phyloP scores from a whole-genome alignment of 2,113 vertebrate genomes.

The Sinocyclocheilus rhinocerous region DNA sequence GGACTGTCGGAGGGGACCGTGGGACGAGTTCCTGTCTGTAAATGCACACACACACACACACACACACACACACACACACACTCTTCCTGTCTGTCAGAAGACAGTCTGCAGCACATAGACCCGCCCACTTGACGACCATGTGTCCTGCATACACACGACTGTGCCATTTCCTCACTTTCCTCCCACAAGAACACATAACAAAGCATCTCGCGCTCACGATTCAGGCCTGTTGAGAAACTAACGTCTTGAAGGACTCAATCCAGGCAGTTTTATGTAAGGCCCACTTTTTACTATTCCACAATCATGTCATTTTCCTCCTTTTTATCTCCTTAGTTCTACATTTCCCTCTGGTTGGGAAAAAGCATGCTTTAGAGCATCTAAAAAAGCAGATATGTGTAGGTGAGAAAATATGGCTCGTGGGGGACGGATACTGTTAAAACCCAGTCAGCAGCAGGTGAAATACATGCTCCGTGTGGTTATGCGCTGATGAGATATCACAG shows the following conservation, averaged over 20 bases:
- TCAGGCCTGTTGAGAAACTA: neutral
- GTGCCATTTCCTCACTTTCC: neutral
- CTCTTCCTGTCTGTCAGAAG: constrained; percentile 3
- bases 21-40: constrained; percentile 22
- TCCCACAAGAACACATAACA: neutral
- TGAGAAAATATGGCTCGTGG: neutral
- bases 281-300: neutral
- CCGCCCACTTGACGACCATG: constrained; percentile 1
- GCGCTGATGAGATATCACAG: neutral
- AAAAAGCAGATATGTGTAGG: neutral
- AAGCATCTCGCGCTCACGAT: neutral
- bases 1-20: neutral
- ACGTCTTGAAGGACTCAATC: neutral
- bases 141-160: constrained; percentile 15
- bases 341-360: neutral
- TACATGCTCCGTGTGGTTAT: neutral
- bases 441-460: neutral
- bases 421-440: neutral
- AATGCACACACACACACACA: constrained; percentile 3
- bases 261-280: neutral
- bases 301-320: neutral
- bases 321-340: neutral
- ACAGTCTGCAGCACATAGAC: neutral
- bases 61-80: neutral
- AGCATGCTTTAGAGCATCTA: neutral